Conservation (phyloP, 2,113 vertebrate species). For the Tilapia sparmanii region DNA sequence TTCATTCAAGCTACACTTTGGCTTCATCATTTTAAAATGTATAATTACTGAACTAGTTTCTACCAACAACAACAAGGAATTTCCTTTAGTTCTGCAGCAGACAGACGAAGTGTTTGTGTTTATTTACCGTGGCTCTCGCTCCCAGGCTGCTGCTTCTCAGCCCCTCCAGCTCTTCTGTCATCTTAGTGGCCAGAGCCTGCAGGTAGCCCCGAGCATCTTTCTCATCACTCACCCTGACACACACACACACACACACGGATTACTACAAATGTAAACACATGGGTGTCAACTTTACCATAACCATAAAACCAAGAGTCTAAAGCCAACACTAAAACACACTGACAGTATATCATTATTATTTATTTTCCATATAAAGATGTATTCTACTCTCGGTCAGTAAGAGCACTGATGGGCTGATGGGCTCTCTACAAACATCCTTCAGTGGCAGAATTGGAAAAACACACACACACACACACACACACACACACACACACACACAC, state of each 20-base stretch:
- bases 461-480: neutral
- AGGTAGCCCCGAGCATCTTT: slow-evolving; percentile 97
- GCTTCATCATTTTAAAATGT: neutral
- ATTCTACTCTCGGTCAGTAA: rapidly evolving
- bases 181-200: slow-evolving; percentile 96
- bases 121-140: slow-evolving; percentile 85
- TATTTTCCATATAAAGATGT: neutral
- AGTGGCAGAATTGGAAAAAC: neutral
- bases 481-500: neutral
- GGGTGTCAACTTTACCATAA: neutral
- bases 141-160: slow-evolving; percentile 93
- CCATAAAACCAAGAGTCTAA: neutral
- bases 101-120: neutral
- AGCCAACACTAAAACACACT: neutral
- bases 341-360: neutral
- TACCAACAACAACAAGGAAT: neutral
- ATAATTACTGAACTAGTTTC: neutral
- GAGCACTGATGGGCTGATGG: neutral
- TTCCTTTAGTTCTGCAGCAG: neutral
- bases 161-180: slow-evolving; percentile 96
- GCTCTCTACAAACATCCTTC: neutral
- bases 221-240: slow-evolving; percentile 93
- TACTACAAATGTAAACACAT: neutral
- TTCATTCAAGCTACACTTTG: neutral
- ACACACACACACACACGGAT: neutral